Conservation (phyloP, 2,888 invertebrate species). For the Elmis aenea region DNA sequence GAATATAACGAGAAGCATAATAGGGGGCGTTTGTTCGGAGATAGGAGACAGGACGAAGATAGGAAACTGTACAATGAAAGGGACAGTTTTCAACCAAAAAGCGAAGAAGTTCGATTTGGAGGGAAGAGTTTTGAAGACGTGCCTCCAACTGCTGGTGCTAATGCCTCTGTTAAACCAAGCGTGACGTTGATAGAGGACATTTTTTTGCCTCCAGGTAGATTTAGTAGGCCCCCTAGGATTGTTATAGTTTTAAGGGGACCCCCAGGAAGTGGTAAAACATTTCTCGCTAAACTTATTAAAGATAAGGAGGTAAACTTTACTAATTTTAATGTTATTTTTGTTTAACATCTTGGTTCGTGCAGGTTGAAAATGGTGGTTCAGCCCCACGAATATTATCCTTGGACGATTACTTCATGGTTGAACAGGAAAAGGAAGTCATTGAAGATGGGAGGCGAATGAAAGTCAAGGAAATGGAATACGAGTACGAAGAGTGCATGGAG, state of each 20-base stretch:
- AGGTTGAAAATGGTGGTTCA: slow-evolving; percentile 76
- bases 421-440: slow-evolving; percentile 68
- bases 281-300: slow-evolving; percentile 82
- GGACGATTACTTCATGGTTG: slow-evolving; percentile 93
- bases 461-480: slow-evolving; percentile 74
- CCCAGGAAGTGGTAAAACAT: slow-evolving; percentile 93
- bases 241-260: slow-evolving; percentile 87
- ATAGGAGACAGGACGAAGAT: too few relatives aligned
- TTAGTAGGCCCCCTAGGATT: slow-evolving; percentile 71
- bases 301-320: slow-evolving; percentile 57
- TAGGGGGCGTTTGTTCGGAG: slow-evolving; percentile 26
- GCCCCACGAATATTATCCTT: slow-evolving; percentile 89
- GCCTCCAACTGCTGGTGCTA: neutral
- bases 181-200: slow-evolving; percentile 76
- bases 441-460: slow-evolving; percentile 67
- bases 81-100: slow-evolving; percentile 17
- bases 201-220: slow-evolving; percentile 72
- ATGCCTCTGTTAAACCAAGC: slow-evolving; percentile 10
- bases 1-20: slow-evolving; percentile 20
- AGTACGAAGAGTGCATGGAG: slow-evolving; percentile 83
- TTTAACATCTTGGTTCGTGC: slow-evolving; percentile 7
- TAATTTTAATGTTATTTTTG: slow-evolving; percentile 6
- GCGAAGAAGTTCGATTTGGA: neutral
- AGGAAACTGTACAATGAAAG: slow-evolving; percentile 27
- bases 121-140: neutral